Evolutionary conservation across 2,797 vertebrate species (phyloP), one percentile per base, ranked within the genome.

Genomic region (Pelochelys cantorii): DNA sequence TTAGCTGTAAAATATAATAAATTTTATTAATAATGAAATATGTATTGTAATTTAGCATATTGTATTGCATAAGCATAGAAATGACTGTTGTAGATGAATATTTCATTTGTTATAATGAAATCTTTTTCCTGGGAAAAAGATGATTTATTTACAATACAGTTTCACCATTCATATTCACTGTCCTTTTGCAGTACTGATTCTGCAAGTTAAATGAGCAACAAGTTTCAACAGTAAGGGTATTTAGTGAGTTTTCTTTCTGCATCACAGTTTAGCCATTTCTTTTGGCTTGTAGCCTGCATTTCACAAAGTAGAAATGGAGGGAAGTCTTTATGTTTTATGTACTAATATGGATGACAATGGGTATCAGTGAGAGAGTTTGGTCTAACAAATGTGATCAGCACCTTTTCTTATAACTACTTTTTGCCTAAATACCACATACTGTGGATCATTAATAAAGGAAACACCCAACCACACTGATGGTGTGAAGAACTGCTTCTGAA

Each of bases 1-100:
- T 95, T 91, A 90, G 93, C 86, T 97, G 93, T 97, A 93, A 96
- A 97, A 84, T 85, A 54, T 88, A 95, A 82, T 96, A 97, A 93
- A 95, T 97, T 95, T 93, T 95, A 94, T 85, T 93, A 90, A 90
- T 95, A 94, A 95, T 90, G 81, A 90, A 93, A 88, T 95, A 92
- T 42, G 17, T 94, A 94, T 95, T 95, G 83, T 93, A 93, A 96
- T 94, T 95, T 93, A 95, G 78, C 95, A 90, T 97, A 93, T 95
- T 96, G 89, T 92, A 91, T 95, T 48, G 54, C 85, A 94, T 94
- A 95, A 71, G 92, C 90, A 91, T 84, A 92, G 84, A 84, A 85
- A 56, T 90, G 95, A 87, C 62, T 97, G 82, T 94, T 94, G 56
- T 54, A 86, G 86, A 90, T 65, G 82, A 27, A 57, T 22, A 60